Conservation (phyloP, 2,797 vertebrate genomes). For the Meriones psammophilus region DNA sequence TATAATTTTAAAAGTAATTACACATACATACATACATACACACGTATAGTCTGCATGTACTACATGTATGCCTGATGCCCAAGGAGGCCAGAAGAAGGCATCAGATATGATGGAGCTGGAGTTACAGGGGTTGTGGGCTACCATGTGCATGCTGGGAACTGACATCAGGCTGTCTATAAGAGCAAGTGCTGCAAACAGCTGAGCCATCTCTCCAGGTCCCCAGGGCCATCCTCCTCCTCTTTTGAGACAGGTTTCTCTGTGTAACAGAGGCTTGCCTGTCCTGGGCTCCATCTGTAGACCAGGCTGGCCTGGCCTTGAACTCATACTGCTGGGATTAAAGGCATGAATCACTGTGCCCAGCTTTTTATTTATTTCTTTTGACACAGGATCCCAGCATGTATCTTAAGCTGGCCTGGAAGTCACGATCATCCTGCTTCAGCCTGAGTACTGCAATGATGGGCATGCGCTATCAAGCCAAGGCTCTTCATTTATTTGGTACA, state of each 20-base stretch:
- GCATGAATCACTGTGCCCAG: too few species aligned
- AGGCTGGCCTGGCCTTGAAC: too few species aligned
- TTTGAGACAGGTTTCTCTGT: too few species aligned
- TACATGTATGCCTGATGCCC: background rate
- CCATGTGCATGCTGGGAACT: background rate
- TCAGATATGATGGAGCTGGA: background rate
- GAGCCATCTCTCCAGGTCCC: background rate
- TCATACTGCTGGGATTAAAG: too few species aligned
- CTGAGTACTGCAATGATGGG: too few species aligned
- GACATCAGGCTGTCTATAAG: background rate
- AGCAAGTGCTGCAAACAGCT: background rate
- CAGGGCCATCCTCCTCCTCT: background rate
- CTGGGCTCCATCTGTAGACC: too few species aligned
- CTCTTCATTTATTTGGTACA: background rate
- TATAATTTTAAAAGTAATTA: background rate
- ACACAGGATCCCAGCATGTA: background rate
- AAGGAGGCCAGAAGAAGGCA: background rate
- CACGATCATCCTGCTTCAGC: background rate
- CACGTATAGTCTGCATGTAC: background rate
- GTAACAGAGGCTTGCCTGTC: too few species aligned
- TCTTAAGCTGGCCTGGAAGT: background rate
- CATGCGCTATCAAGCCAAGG: background rate
- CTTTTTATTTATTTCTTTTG: background rate
- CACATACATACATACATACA: too few species aligned
- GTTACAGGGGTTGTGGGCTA: background rate